Conservation (phyloP, 2,113 vertebrate species). For the Arenaria interpres region DNA sequence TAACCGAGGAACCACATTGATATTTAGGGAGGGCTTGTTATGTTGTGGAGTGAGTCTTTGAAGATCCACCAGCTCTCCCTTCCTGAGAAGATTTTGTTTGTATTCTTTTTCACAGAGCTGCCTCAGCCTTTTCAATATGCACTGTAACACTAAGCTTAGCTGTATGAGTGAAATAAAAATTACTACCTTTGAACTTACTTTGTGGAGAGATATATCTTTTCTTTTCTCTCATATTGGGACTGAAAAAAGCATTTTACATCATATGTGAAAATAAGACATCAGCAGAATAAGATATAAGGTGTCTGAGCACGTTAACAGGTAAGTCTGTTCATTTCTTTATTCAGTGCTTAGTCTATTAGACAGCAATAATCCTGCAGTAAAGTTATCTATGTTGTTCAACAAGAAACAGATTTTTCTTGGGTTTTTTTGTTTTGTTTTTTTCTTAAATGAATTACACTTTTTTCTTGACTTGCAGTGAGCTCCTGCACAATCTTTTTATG, state of each 20-base stretch:
- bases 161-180: background rate
- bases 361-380: background rate
- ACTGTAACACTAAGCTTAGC: background rate
- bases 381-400: background rate
- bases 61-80: background rate
- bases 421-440: background rate
- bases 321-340: background rate
- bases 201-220: background rate
- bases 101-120: background rate
- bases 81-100: background rate
- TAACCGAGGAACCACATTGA: background rate
- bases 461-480: background rate
- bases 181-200: background rate
- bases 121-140: background rate
- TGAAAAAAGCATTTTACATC: background rate
- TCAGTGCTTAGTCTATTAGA: background rate
- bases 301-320: background rate
- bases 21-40: fast-evolving
- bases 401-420: background rate
- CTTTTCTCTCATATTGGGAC: background rate
- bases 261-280: background rate
- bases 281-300: background rate
- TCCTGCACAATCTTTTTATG: background rate
- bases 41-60: background rate
- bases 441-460: background rate